Conservation (phyloP, 2,888 invertebrate genomes). For the Epirrhoe tristata region DNA sequence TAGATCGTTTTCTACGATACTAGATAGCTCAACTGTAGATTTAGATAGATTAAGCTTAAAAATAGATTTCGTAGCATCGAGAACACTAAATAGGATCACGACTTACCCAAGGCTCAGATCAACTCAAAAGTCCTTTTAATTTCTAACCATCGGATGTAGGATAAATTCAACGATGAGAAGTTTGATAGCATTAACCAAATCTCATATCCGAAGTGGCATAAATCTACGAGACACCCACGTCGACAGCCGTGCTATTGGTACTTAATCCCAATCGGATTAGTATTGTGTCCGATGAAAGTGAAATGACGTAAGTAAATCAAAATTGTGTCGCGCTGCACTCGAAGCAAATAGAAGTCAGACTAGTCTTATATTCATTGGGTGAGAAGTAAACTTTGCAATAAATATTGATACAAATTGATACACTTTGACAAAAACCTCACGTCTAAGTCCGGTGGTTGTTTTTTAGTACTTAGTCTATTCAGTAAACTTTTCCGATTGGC, state of each 20-base stretch:
- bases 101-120: too few species aligned
- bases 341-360: background rate
- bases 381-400: background rate
- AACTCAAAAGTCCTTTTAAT: too few species aligned
- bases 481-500: too few species aligned
- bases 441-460: too few species aligned
- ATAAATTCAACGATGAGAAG: constrained; percentile 19
- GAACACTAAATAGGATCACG: too few species aligned
- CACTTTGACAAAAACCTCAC: too few species aligned
- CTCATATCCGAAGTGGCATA: constrained; percentile 60
- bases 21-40: too few species aligned
- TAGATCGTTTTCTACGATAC: too few species aligned
- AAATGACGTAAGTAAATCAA: constrained; percentile 45
- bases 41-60: background rate
- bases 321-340: constrained; percentile 16
- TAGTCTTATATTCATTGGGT: background rate
- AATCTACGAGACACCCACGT: constrained; percentile 78
- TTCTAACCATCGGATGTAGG: background rate
- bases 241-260: constrained; percentile 56
- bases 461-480: too few species aligned
- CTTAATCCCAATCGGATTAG: constrained; percentile 63
- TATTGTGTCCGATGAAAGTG: constrained; percentile 62
- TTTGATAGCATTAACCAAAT: constrained; percentile 65
- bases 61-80: background rate
- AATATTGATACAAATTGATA: background rate